phyloP scores from a whole-genome alignment of 2,797 vertebrate species.

The Urosaurus nigricauda region DNA sequence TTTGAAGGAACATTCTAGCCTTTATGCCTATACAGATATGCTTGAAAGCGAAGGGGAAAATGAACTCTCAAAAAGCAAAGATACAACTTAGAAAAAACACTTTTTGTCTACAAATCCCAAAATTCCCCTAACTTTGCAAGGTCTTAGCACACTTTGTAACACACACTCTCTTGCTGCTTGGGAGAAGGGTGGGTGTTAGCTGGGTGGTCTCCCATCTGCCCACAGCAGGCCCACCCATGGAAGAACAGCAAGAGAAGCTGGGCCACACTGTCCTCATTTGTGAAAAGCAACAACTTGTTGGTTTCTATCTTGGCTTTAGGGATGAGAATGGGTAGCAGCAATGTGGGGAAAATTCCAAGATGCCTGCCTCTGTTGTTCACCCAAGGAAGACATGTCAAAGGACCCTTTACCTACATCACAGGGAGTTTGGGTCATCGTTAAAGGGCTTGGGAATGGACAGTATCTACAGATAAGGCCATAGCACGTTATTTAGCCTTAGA shows the following conservation, averaged over 20 bases:
- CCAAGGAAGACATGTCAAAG: background rate
- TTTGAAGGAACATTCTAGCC: background rate
- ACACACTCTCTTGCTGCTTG: no score
- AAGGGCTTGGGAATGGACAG: background rate
- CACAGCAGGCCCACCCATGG: no score
- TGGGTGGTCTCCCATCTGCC: no score
- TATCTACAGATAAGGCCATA: background rate
- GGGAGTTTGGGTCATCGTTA: no score
- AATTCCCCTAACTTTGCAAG: background rate
- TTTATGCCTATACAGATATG: background rate
- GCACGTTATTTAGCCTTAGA: no score
- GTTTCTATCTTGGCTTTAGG: background rate
- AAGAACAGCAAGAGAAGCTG: background rate
- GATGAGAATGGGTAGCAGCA: background rate
- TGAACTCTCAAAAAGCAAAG: background rate
- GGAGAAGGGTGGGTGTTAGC: no score
- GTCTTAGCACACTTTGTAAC: no score
- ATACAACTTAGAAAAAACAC: no score
- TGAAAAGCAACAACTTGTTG: background rate
- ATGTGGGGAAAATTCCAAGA: no score
- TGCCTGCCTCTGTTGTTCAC: background rate
- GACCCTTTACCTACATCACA: background rate
- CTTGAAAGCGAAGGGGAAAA: background rate
- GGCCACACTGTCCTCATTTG: no score
- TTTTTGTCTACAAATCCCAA: background rate